Conservation (phyloP, 2,797 vertebrate genomes). For the Acanthopagrus latus region DNA sequence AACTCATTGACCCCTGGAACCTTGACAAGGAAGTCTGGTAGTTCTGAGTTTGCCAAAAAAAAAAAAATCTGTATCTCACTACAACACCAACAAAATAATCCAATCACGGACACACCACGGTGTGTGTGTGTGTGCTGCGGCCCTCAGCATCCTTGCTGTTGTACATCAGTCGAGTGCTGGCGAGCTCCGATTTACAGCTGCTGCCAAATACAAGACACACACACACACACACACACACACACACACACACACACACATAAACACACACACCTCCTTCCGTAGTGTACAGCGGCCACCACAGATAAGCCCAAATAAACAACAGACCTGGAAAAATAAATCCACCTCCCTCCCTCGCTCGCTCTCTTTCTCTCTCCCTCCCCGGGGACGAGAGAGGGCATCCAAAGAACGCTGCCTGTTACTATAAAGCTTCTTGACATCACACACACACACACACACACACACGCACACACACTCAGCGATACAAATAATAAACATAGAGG, state of each 20-base stretch:
- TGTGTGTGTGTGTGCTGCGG: conserved; percentile 48
- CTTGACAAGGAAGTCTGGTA: conserved; percentile 2
- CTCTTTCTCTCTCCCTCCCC: conserved; percentile 37
- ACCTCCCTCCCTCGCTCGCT: conserved; percentile 42
- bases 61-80: conserved; percentile 39
- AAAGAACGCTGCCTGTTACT: conserved; percentile 69
- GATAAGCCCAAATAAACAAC: conserved; percentile 82
- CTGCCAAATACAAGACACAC: conserved; percentile 57
- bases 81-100: conserved; percentile 53
- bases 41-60: background rate
- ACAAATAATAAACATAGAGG: conserved; percentile 73
- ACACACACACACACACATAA: conserved; percentile 45
- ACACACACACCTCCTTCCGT: conserved; percentile 48
- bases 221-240: conserved; percentile 27
- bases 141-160: conserved; percentile 67
- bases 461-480: conserved; percentile 48
- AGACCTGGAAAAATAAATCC: conserved; percentile 79
- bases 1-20: conserved; percentile 16
- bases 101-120: conserved; percentile 51
- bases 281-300: conserved; percentile 69
- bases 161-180: conserved; percentile 76
- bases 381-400: conserved; percentile 72
- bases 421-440: conserved; percentile 75
- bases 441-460: conserved; percentile 53
- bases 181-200: conserved; percentile 74